Evolutionary conservation across 2,888 invertebrate genomes (phyloP), one percentile per base, ranked within the genome.

Genomic region (Drosophila pegasa): DNA sequence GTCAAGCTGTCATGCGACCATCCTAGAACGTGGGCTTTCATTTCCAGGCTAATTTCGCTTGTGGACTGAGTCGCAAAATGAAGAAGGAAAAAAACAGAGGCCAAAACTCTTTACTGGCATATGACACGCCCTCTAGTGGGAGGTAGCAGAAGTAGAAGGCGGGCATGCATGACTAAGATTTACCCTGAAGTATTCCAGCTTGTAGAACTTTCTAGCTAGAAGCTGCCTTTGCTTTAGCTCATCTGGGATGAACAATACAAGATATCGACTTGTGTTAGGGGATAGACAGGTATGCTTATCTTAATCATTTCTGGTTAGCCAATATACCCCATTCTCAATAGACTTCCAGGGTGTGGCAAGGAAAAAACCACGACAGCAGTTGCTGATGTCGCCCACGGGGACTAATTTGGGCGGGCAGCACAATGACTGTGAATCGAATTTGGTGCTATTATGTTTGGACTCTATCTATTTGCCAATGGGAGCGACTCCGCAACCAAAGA

Each of bases 1-100:
- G 51, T 48, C 47, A 56, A 51, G 52, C 61, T 77, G 77, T 72
- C 75, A 77, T 72, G 75, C 75, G 71, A 75, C 51, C 22, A 51
- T 51, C 51, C 35, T 27, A 37, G 35, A 51, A 37, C 5, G 51
- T 51, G 35, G 37, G 37, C 51, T 27, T 50, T 33, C 48, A 20
- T 48, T 20, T 31, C 33, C 33, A 31, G 48, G 48, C 31, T 48
- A 48, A 48, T 31, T 45, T 48, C 33, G 31, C 31, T 20, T 22
- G 31, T n/a, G 33, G 48, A 12, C 31, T 20, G 48, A 33, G 48
- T 20, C 31, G 18, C 31, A 18, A 22, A n/a, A 31, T 8, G 29
- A 29, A 29, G 18, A 18, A 16, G 4, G 2, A 18, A 14, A 20
- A 9, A 20, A 41, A 41, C 45, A 29, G 27, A 45, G 45, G 45